A percentile compares a stretch with the other conserved stretches of the same genome.
phyloP scores from a whole-genome alignment of 2,113 vertebrate genomes.

The Pangasianodon gigas region DNA sequence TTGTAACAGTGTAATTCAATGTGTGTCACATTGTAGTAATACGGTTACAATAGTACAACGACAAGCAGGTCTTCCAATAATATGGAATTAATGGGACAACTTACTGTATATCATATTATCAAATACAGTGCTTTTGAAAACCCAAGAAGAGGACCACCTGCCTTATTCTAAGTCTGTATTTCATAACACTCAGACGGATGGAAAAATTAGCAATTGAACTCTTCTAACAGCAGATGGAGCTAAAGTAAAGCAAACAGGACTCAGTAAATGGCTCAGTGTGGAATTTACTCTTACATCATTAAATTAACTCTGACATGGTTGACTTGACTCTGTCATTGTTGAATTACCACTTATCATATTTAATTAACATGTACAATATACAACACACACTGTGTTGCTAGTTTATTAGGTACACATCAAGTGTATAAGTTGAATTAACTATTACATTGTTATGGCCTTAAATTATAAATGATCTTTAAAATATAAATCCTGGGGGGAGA shows the following conservation, averaged over 20 bases:
- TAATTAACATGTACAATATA: neutral
- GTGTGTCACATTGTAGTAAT: neutral
- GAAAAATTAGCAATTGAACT: neutral
- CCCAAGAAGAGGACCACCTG: neutral
- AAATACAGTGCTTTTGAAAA: neutral
- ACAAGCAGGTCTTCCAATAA: no score
- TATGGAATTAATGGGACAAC: no score
- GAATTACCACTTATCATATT: neutral
- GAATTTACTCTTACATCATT: neutral
- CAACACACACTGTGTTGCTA: neutral
- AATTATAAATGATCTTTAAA: neutral
- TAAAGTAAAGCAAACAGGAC: neutral
- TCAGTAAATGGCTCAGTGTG: neutral
- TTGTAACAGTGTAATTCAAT: neutral
- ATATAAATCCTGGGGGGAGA: neutral
- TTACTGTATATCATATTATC: neutral
- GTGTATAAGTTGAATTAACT: neutral
- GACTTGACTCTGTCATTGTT: neutral
- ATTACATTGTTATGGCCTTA: neutral
- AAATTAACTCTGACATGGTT: neutral
- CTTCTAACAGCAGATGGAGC: slow-evolving; percentile 28
- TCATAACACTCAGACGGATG: neutral
- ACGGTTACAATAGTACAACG: no score
- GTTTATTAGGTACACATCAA: neutral
- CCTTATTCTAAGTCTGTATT: neutral